Conservation (phyloP, 2,113 vertebrate genomes). For the Saguinus imperator region DNA sequence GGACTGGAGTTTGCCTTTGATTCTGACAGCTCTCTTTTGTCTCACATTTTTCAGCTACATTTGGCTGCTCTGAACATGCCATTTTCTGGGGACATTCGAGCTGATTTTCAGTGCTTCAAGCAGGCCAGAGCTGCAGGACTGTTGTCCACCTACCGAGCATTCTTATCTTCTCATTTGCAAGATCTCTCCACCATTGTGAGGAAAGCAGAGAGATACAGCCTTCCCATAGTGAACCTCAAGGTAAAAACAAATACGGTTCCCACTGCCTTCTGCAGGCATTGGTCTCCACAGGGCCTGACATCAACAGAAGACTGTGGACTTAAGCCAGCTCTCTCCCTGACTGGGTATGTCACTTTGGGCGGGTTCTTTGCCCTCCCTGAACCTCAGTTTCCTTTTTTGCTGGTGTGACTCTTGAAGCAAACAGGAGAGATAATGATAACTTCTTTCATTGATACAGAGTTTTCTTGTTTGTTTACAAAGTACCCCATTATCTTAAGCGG, state of each 20-base stretch:
- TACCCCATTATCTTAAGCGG: neutral
- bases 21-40: neutral
- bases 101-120: slow-evolving; percentile 92
- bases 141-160: slow-evolving; percentile 91
- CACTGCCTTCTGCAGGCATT: fast-evolving
- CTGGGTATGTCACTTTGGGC: neutral
- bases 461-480: neutral
- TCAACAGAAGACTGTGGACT: neutral
- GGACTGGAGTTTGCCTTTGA: neutral
- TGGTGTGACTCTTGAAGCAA: neutral
- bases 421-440: neutral
- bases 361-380: neutral
- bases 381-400: neutral
- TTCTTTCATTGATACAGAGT: neutral
- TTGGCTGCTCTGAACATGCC: slow-evolving; percentile 94
- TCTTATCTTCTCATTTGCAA: slow-evolving; percentile 93
- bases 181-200: slow-evolving; percentile 92
- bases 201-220: slow-evolving; percentile 86
- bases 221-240: slow-evolving; percentile 96
- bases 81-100: slow-evolving; percentile 89
- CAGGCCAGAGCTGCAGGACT: slow-evolving; percentile 94
- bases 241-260: slow-evolving; percentile 79
- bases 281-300: neutral
- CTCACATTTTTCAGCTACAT: slow-evolving; percentile 86
- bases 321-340: neutral